Base-by-base conservation (phyloP, 1,140 invertebrate genomes). In the Diorhabda elongata region DNA sequence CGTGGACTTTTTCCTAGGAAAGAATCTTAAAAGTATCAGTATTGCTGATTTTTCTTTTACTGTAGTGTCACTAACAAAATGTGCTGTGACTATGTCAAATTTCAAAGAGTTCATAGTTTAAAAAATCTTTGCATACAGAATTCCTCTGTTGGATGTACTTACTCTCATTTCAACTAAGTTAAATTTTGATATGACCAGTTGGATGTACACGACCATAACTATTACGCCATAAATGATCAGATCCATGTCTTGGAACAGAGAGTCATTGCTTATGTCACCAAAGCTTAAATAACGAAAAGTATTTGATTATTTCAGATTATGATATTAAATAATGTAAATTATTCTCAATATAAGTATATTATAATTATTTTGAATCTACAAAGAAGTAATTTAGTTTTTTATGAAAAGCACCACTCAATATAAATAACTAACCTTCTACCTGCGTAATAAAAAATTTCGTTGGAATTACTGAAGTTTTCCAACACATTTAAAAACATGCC, bases 111-210 rank as follows among this genome's bases (percentile, higher is more conserved):
- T 26, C 26, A 26, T 26, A 26, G 26, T 26, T 52, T 2, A 2
- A 52, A 52, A 52, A 52, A 8, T 52, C 47, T 52, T n/a, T 66
- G 3, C 44, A 59, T 62, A 59, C 44, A 45, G 64, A 69, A 58
- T 52, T 58, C 42, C 41, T 41, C 6, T 42, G 11, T 69, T 43
- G 26, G 67, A 5, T 4, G 61, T 65, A 8, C 82, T 80, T 81
- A 91, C 85, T 72, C 87, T 86, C 71, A 88, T 86, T 82, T 93
- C 90, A n/a, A 92, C 81, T 83, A 89, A 87, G 79, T 91, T 92
- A 74, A 85, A 90, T 77, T 89, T 88, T 8, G 91, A 92, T 44
- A 93, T 81, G 69, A 90, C 88, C 58, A 90, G 76, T 74, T 90
- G 85, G 45, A 93, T 87, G 75, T 91, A 94, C 60, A 91, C 70